Conservation (phyloP, 2,113 vertebrate genomes). For the Daubentonia madagascariensis region DNA sequence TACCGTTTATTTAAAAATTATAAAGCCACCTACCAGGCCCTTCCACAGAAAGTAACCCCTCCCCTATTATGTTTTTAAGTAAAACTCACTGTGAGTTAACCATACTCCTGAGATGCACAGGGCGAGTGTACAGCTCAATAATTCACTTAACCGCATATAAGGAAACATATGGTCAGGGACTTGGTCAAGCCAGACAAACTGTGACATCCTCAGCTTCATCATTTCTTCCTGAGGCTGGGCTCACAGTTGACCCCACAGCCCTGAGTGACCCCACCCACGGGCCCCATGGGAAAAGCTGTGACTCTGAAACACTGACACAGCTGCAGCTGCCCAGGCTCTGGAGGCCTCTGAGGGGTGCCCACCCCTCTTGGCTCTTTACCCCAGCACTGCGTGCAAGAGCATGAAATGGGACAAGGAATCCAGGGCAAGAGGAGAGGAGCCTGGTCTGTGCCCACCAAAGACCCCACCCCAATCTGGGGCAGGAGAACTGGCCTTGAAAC, state of each 20-base stretch:
- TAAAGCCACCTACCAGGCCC: not conserved
- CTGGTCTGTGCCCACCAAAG: not conserved
- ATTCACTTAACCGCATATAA: not conserved
- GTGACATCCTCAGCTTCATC: not conserved
- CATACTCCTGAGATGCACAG: not conserved
- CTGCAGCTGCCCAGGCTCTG: too few species aligned
- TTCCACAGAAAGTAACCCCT: not conserved
- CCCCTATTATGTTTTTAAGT: not conserved
- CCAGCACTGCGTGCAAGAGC: not conserved
- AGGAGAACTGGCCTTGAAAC: constrained; percentile 54
- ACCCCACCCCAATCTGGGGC: not conserved
- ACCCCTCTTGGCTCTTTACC: not conserved
- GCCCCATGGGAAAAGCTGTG: not conserved
- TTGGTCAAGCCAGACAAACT: not conserved
- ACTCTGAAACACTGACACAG: not conserved
- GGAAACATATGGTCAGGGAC: not conserved
- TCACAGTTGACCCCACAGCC: not conserved
- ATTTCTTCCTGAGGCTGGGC: not conserved
- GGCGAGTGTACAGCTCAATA: not conserved
- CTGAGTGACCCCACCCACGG: not conserved
- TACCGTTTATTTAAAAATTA: not conserved
- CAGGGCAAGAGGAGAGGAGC: not conserved
- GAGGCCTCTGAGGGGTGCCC: not conserved
- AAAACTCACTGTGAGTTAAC: not conserved
- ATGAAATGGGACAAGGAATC: constrained; percentile 32